These are phyloP conservation scores for Drosophila quadrilineata DNA, from an alignment of 1,140 invertebrate species.

Conservation along the genomic window DNA sequence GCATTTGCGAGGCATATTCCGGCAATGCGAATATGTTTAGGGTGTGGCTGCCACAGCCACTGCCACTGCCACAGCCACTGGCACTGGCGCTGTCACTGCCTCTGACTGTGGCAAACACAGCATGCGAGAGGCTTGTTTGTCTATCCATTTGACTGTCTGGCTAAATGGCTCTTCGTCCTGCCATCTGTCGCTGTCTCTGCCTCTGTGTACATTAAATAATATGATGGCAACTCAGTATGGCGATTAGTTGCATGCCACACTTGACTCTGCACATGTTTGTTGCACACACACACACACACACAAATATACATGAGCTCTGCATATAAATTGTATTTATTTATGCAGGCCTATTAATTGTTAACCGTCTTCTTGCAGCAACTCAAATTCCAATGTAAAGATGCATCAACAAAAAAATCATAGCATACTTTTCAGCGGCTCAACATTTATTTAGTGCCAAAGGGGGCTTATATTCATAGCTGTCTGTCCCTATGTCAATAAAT, in stretches of 20 bases:
- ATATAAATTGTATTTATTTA: no score
- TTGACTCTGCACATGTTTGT: conserved; percentile 2
- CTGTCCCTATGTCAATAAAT: conserved; percentile 6
- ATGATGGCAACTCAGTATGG: conserved; percentile 1
- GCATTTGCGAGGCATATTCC: neutral
- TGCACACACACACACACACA: neutral
- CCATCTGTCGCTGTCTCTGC: neutral
- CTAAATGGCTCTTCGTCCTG: neutral
- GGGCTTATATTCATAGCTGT: neutral
- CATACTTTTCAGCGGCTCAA: conserved; percentile 10
- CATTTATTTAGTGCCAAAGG: conserved; percentile 13
- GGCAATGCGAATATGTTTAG: conserved; percentile 21
- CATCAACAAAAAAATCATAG: neutral
- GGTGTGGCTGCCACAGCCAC: conserved; percentile 42
- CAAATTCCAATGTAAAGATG: neutral
- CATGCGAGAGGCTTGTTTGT: neutral
- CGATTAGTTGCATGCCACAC: neutral
- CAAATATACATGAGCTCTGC: neutral
- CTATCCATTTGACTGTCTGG: neutral
- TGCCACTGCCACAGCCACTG: no score
- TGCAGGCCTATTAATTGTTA: neutral
- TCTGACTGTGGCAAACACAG: neutral
- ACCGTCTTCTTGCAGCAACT: neutral
- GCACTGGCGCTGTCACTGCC: no score
- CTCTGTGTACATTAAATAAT: conserved; percentile 7